phyloP scores from a whole-genome alignment of 1,140 invertebrate genomes.

The Eumaeus atala region DNA sequence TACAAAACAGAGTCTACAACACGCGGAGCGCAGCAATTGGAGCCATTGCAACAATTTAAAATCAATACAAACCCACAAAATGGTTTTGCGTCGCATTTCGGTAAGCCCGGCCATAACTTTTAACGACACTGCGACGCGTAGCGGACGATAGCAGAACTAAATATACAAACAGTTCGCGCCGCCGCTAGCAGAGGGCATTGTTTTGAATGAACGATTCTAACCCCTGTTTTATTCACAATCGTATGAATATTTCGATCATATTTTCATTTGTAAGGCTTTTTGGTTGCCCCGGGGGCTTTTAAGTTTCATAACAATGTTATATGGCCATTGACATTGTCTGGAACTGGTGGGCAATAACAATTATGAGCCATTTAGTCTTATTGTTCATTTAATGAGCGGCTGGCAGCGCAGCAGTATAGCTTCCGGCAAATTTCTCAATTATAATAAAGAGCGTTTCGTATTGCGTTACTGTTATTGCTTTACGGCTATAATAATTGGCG shows the following conservation, averaged over 20 bases:
- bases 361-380: slow-evolving; percentile 39
- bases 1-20: no score
- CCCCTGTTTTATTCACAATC: slow-evolving; percentile 16
- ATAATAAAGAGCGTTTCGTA: no score
- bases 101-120: slow-evolving; percentile 37
- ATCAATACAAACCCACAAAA: slow-evolving; percentile 35
- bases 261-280: slow-evolving; percentile 45
- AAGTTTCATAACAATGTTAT: slow-evolving; percentile 6
- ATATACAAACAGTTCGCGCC: slow-evolving; percentile 31
- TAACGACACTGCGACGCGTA: slow-evolving; percentile 30
- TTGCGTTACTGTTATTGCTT: no score
- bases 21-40: slow-evolving; percentile 17
- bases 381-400: slow-evolving; percentile 42
- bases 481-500: no score
- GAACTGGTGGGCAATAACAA: slow-evolving; percentile 36
- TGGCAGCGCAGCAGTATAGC: slow-evolving; percentile 26
- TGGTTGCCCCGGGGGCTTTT: slow-evolving; percentile 27
- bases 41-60: slow-evolving; percentile 30
- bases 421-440: slow-evolving; percentile 35
- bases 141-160: slow-evolving; percentile 37
- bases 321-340: slow-evolving; percentile 25
- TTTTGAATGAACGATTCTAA: no score
- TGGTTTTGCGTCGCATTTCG: slow-evolving; percentile 21
- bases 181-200: slow-evolving; percentile 42
- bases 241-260: slow-evolving; percentile 29